These are phyloP conservation scores for Ranitomeya variabilis DNA, from an alignment of 2,113 vertebrate species.

Conservation along the genomic window DNA sequence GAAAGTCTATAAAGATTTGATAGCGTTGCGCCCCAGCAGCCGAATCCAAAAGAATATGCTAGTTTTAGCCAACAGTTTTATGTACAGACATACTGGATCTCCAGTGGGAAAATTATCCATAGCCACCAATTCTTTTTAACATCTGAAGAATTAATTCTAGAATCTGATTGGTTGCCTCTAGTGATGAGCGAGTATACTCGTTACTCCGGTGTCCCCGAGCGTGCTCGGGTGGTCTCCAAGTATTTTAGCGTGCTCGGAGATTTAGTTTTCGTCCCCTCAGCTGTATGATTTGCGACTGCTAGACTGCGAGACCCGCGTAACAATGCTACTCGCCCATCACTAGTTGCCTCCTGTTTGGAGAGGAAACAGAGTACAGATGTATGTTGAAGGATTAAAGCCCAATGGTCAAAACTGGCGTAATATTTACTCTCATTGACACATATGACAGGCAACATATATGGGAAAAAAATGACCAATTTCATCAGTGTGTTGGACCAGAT, in stretches of 20 bases:
- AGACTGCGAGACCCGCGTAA: too few species aligned
- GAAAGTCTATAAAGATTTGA: background rate
- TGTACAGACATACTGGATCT: background rate
- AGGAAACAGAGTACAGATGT: background rate
- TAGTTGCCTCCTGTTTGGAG: background rate
- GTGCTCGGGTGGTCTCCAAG: too few species aligned
- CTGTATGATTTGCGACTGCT: too few species aligned
- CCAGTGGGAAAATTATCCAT: background rate
- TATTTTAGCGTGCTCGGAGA: too few species aligned
- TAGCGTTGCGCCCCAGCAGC: background rate
- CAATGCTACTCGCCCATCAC: background rate
- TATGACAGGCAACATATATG: too few species aligned
- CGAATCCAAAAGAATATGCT: background rate
- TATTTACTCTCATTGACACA: background rate
- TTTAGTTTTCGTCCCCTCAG: too few species aligned
- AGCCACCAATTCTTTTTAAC: background rate
- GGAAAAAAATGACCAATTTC: too few species aligned
- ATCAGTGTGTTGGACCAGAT: too few species aligned
- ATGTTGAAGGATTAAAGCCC: background rate
- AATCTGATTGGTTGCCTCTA: background rate
- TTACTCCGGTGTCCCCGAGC: too few species aligned
- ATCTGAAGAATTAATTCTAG: background rate
- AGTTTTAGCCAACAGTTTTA: background rate
- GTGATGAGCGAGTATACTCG: too few species aligned
- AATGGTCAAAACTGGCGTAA: background rate